Base-by-base conservation (phyloP, 2,888 invertebrate genomes). In the Epirrita christyi region DNA sequence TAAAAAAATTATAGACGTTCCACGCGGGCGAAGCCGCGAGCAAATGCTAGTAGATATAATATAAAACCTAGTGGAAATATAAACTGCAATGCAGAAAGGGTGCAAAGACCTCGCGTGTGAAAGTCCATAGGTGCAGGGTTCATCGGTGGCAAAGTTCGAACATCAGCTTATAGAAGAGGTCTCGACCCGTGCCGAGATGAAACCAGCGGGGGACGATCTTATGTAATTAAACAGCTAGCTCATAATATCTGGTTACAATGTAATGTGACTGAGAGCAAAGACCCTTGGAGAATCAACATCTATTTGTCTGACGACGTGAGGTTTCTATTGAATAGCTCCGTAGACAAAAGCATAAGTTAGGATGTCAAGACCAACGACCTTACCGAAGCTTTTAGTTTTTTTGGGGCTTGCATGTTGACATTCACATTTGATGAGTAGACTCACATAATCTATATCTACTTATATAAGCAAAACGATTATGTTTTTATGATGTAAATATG, bases 311-410 rank as follows among this genome's bases (percentile, higher is more conserved):
- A 55, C 52, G 58, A 65, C 58, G 52, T 58, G 37, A 60, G 52
- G 51, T 51, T 48, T 60, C 59, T 60, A 58, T 62, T 63, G 57
- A 66, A 58, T 54, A 59, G 58, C 49, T 52, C 54, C 54, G 58
- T 49, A 60, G 55, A 62, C 58, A 64, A 63, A 62, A 61, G 63
- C 63, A 61, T 55, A 61, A 61, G 59, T 61, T 53, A 57, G 53
- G 61, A 63, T 66, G 66, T 58, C 49, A 59, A 66, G 65, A 61
- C 50, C 63, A 59, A 63, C 52, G 57, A 63, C 61, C 61, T 57
- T 57, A 48, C 58, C 51, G 48, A 50, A 62, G 62, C 48, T 61
- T 65, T 63, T 59, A 48, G 38, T 56, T 62, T 57, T 34, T 54
- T 47, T 43, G 53, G 36, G 11, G 56, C 55, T 57, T 49, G 47